Percentiles rank a stretch among this genome's conserved stretches.
These are phyloP conservation scores for Tinea pellionella DNA, from an alignment of 2,888 invertebrate species.

Conservation along the genomic window DNA sequence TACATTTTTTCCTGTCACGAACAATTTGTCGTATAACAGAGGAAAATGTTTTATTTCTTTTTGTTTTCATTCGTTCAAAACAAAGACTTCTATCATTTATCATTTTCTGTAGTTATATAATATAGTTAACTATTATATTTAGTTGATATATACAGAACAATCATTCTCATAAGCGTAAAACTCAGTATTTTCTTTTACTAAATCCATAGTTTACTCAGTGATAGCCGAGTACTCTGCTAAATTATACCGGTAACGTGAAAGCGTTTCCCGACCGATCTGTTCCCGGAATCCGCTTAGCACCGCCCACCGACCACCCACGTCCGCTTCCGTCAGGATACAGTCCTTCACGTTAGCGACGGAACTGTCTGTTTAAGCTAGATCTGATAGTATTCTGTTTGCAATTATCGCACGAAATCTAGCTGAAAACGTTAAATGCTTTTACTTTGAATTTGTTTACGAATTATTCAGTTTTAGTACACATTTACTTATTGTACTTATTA, in stretches of 20 bases:
- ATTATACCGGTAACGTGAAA: slow-evolving; percentile 15
- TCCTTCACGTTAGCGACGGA: slow-evolving; percentile 35
- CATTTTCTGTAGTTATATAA: too few species aligned
- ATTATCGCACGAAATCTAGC: background rate
- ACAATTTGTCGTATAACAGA: slow-evolving; percentile 1
- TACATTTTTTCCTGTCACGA: slow-evolving; percentile 3
- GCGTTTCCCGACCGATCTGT: slow-evolving; percentile 14
- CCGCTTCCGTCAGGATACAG: slow-evolving; percentile 40
- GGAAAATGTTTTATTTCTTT: background rate
- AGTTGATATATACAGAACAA: too few species aligned
- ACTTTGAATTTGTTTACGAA: too few species aligned
- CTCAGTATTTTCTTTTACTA: too few species aligned
- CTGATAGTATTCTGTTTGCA: slow-evolving; percentile 6
- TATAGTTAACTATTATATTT: too few species aligned
- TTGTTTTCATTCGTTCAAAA: background rate
- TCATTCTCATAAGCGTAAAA: too few species aligned
- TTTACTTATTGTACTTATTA: too few species aligned
- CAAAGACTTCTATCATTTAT: too few species aligned
- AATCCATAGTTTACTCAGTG: background rate
- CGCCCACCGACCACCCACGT: slow-evolving; percentile 22
- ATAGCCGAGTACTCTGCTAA: background rate
- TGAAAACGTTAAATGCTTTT: background rate
- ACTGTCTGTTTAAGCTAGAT: slow-evolving; percentile 17
- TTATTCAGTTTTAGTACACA: too few species aligned
- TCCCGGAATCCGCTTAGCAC: slow-evolving; percentile 16